Conservation (phyloP, 1,140 invertebrate species). For the Hydropsyche tenuis region DNA sequence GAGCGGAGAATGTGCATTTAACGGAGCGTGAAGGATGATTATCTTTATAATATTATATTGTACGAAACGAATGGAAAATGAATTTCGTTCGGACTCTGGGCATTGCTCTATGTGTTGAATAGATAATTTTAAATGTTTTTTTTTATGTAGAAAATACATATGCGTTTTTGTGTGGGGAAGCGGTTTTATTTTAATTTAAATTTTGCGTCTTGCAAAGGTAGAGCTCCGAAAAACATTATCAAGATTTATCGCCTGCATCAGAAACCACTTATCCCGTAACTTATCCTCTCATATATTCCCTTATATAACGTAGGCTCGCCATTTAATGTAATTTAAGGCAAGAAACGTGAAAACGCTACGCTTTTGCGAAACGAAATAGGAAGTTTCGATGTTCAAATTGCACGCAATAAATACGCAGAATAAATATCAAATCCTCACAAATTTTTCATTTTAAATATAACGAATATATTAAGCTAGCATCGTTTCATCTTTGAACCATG, state of each 20-base stretch:
- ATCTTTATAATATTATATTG: conserved; percentile 47
- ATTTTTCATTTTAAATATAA: conserved; percentile 21
- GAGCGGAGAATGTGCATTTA: conserved; percentile 45
- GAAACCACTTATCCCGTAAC: conserved; percentile 49
- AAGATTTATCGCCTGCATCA: conserved; percentile 49
- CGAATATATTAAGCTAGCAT: conserved; percentile 5
- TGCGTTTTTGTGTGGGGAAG: neutral
- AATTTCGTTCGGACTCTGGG: no score
- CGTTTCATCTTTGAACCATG: conserved; percentile 31
- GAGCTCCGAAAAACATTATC: conserved; percentile 46
- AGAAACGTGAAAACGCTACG: neutral
- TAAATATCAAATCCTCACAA: no score
- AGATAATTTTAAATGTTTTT: neutral
- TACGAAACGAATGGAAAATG: conserved; percentile 46
- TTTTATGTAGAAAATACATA: neutral
- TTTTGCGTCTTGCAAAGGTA: conserved; percentile 41
- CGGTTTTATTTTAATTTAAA: conserved; percentile 41
- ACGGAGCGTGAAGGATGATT: conserved; percentile 49
- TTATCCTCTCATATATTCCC: conserved; percentile 46
- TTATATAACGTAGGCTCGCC: conserved; percentile 25
- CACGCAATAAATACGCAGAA: neutral
- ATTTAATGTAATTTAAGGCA: conserved; percentile 32
- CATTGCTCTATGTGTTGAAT: conserved; percentile 5
- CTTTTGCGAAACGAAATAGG: neutral
- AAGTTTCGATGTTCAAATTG: neutral